These are phyloP conservation scores for Meiosimyza platycephala DNA, from an alignment of 2,888 invertebrate genomes.

Conservation along the genomic window DNA sequence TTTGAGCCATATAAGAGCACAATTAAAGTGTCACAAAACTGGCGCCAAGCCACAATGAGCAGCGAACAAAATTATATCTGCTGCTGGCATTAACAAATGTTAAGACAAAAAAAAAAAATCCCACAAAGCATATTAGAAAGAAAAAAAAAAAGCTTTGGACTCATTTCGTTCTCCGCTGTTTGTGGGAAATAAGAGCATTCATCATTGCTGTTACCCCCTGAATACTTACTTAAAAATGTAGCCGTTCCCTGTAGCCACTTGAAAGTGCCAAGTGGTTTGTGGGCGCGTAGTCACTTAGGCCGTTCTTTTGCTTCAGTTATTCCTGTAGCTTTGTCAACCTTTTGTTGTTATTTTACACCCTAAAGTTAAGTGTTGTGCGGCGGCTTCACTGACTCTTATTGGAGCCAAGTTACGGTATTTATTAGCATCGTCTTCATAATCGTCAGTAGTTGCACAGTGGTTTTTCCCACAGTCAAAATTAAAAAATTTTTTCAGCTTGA, in stretches of 20 bases:
- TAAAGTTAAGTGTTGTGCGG: background rate
- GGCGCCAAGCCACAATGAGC: slow-evolving; percentile 45
- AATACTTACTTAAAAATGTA: slow-evolving; percentile 3
- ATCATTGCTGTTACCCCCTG: background rate
- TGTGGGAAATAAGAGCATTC: slow-evolving; percentile 4
- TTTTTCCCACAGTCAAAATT: background rate
- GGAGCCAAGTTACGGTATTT: slow-evolving; percentile 4
- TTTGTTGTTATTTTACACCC: background rate
- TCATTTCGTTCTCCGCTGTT: background rate
- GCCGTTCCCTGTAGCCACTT: slow-evolving; percentile 13
- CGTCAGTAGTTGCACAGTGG: background rate
- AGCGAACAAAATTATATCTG: slow-evolving; percentile 1
- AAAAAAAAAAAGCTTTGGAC: background rate
- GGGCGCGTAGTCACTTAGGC: background rate
- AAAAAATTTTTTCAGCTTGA: no score
- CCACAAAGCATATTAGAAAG: background rate
- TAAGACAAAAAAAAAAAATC: background rate
- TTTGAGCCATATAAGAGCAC: slow-evolving; percentile 43
- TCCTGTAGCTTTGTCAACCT: slow-evolving; percentile 17
- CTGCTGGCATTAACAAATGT: background rate
- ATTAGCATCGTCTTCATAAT: slow-evolving; percentile 10
- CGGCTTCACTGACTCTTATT: background rate
- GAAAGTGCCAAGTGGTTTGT: slow-evolving; percentile 29
- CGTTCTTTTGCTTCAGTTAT: no score
- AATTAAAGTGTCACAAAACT: slow-evolving; percentile 49